A percentile compares a stretch with the other conserved stretches of the same genome.
These are phyloP conservation scores for Bimastos eiseni DNA, from an alignment of 2,888 invertebrate species.

Conservation along the genomic window DNA sequence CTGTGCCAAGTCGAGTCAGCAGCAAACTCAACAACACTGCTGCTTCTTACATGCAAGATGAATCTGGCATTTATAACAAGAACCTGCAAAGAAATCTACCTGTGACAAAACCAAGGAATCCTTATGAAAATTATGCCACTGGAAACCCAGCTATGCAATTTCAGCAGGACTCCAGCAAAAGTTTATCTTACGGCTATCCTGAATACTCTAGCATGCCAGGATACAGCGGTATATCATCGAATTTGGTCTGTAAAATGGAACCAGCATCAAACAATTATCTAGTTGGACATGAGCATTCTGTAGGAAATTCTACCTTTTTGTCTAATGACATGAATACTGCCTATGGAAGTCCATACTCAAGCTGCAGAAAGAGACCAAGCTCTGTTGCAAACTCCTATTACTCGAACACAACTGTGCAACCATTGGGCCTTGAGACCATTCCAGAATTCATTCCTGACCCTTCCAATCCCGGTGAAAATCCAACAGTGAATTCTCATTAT, in stretches of 20 bases:
- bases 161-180: background rate
- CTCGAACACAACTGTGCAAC: background rate
- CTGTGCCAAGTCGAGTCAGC: conserved; percentile 13
- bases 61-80: background rate
- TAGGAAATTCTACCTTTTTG: background rate
- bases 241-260: background rate
- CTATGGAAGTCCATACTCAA: background rate
- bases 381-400: background rate
- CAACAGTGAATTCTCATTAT: background rate
- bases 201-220: conserved; percentile 5
- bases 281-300: background rate
- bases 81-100: background rate
- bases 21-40: background rate
- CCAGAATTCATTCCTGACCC: background rate
- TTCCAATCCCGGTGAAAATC: conserved; percentile 6
- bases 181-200: background rate
- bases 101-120: background rate
- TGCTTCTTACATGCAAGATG: background rate
- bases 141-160: background rate
- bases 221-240: background rate
- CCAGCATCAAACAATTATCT: background rate
- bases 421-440: background rate
- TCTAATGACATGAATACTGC: background rate
- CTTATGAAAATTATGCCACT: background rate
- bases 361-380: background rate